Conservation (phyloP, 2,888 invertebrate species). For the Acronicta leporina region DNA sequence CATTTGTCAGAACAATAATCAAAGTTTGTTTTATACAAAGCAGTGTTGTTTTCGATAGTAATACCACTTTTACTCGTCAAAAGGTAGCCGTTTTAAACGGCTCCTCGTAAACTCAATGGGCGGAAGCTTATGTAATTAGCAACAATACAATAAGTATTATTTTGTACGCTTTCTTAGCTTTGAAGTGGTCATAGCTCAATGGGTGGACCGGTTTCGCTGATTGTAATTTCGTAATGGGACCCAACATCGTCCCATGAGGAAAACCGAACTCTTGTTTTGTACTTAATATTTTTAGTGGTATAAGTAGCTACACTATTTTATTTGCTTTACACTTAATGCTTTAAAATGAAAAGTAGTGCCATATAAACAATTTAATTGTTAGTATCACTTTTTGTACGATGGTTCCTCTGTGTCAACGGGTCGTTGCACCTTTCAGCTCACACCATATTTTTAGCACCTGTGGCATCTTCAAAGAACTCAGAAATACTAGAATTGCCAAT, state of each 20-base stretch:
- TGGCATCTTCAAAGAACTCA: neutral
- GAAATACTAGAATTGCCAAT: neutral
- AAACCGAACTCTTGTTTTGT: neutral
- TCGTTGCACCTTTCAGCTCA: too few species aligned
- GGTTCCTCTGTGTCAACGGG: too few species aligned
- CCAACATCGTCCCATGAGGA: conserved; percentile 20
- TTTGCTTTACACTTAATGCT: too few species aligned
- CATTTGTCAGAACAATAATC: conserved; percentile 6
- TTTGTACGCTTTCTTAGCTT: conserved; percentile 49
- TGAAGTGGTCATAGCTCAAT: conserved; percentile 10
- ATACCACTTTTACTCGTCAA: conserved; percentile 18
- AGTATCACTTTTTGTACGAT: too few species aligned
- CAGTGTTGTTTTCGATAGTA: conserved; percentile 20
- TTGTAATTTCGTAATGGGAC: neutral
- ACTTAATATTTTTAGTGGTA: too few species aligned
- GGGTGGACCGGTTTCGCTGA: neutral
- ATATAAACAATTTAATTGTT: too few species aligned
- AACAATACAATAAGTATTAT: conserved; percentile 41
- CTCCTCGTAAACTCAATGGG: conserved; percentile 41
- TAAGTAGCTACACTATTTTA: too few species aligned
- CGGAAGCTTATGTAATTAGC: conserved; percentile 44
- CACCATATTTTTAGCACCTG: too few species aligned
- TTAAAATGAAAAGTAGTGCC: too few species aligned
- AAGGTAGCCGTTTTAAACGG: conserved; percentile 27
- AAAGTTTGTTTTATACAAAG: conserved; percentile 13